phyloP scores from a whole-genome alignment of 2,113 vertebrate genomes.

The Falcunculus frontatus region DNA sequence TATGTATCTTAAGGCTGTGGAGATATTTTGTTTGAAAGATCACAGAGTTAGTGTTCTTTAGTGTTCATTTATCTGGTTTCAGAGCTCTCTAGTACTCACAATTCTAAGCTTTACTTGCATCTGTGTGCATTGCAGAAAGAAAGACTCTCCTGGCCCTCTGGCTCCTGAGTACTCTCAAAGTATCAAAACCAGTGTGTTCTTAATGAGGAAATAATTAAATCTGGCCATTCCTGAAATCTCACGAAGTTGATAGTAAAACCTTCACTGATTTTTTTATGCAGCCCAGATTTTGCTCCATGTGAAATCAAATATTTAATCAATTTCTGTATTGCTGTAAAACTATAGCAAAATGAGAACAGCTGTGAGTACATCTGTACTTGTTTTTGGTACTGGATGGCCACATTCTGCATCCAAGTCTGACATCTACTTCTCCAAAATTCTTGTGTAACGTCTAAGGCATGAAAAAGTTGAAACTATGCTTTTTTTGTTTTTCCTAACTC shows the following conservation, averaged over 20 bases:
- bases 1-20: neutral
- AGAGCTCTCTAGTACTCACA: neutral
- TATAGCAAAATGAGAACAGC: neutral
- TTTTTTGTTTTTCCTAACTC: neutral
- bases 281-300: neutral
- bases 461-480: neutral
- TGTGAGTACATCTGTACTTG: neutral
- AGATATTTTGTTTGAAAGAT: conserved; percentile 1
- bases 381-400: neutral
- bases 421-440: neutral
- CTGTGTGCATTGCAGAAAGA: neutral
- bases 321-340: neutral
- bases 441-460: neutral
- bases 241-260: neutral
- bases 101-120: neutral
- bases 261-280: neutral
- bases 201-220: neutral
- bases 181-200: neutral
- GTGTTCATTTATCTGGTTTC: neutral
- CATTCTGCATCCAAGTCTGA: neutral
- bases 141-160: neutral
- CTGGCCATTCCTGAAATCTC: neutral
- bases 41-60: neutral
- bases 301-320: neutral
- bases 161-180: neutral